Conservation (phyloP, 2,797 vertebrate species). For the Centropyge bicolor region DNA sequence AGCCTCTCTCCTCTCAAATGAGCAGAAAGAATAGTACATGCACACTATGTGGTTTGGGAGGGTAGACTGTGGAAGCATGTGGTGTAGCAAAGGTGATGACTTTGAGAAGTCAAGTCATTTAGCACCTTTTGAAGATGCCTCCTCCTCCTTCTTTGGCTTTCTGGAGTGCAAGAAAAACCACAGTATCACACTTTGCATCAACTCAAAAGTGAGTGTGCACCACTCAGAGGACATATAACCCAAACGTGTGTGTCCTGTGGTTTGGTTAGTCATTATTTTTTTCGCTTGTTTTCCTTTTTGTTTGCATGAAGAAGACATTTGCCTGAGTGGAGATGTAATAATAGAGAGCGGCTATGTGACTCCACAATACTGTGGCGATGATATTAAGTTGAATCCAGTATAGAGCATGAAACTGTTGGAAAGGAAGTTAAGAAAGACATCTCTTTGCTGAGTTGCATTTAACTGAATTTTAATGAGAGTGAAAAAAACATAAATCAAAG, state of each 20-base stretch:
- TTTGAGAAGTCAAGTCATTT: slow-evolving; percentile 73
- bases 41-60: slow-evolving; percentile 68
- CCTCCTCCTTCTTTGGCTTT: slow-evolving; percentile 54
- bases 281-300: slow-evolving; percentile 32
- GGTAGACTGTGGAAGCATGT: slow-evolving; percentile 62
- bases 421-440: slow-evolving; percentile 79
- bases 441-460: slow-evolving; percentile 83
- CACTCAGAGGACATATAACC: slow-evolving; percentile 8
- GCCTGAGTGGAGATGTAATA: neutral
- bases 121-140: slow-evolving; percentile 67
- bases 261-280: slow-evolving; percentile 49
- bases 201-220: slow-evolving; percentile 41
- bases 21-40: slow-evolving; percentile 35
- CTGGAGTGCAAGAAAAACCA: slow-evolving; percentile 67
- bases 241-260: slow-evolving; percentile 34
- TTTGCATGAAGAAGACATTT: slow-evolving; percentile 17
- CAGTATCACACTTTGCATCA: slow-evolving; percentile 59
- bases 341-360: slow-evolving; percentile 1
- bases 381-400: slow-evolving; percentile 36
- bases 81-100: slow-evolving; percentile 69
- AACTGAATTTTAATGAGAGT: slow-evolving; percentile 81
- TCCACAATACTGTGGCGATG: neutral
- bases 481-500: slow-evolving; percentile 81
- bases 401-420: slow-evolving; percentile 49
- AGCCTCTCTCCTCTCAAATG: neutral